Evolutionary conservation across 2,888 invertebrate species (phyloP).

Genomic region (Hirtodrosophila duncani): DNA sequence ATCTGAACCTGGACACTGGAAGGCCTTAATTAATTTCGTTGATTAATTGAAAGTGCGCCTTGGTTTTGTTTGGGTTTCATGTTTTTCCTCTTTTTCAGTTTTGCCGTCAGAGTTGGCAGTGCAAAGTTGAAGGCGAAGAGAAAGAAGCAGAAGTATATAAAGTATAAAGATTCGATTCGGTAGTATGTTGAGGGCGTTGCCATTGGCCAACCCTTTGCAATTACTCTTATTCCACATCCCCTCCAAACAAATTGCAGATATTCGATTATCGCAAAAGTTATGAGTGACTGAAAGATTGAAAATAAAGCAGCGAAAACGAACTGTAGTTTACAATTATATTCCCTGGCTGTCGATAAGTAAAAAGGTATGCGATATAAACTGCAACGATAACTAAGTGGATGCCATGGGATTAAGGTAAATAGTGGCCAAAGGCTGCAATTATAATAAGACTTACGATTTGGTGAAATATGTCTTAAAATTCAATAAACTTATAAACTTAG

Average conservation of each 20-base stretch:
- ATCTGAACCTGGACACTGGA: no score
- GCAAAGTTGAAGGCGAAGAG: constrained; percentile 62
- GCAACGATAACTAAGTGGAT: no score
- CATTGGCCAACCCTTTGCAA: constrained; percentile 54
- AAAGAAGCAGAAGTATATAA: constrained; percentile 47
- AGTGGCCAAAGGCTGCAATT: no score
- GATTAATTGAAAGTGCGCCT: constrained; percentile 70
- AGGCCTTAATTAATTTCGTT: constrained; percentile 69
- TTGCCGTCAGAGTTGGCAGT: constrained; percentile 35
- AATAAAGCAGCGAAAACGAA: no score
- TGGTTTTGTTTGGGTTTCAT: constrained; percentile 21
- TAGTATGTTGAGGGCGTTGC: constrained; percentile 66
- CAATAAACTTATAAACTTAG: no score
- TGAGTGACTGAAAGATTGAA: no score
- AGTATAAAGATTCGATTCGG: constrained; percentile 38
- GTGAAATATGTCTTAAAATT: no score
- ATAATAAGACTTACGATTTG: no score
- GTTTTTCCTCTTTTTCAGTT: constrained; percentile 8
- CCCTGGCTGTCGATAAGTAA: no score
- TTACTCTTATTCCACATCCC: constrained; percentile 46
- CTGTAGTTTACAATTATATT: no score
- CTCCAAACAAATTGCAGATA: constrained; percentile 4
- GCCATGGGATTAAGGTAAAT: no score
- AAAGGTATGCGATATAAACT: no score
- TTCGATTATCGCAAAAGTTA: constrained; percentile 57